A percentile compares a stretch with the other conserved stretches of the same genome.
These are phyloP conservation scores for Cyprinodon brontotheroides DNA, from an alignment of 2,113 vertebrate genomes.

Conservation along the genomic window DNA sequence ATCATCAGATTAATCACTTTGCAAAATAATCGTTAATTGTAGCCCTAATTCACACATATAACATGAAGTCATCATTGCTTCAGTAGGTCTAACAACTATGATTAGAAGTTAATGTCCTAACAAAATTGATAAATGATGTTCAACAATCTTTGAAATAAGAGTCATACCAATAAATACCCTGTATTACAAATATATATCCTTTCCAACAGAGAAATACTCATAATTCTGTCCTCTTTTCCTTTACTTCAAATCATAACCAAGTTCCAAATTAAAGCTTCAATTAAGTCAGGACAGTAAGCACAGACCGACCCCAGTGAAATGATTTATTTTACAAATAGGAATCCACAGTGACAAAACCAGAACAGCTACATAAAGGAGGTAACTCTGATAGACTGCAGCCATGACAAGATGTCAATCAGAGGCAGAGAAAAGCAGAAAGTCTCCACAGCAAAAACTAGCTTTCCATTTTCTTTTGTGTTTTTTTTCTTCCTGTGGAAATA, in stretches of 20 bases:
- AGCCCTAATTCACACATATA: neutral
- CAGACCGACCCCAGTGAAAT: conserved; percentile 79
- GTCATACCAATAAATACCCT: too few relatives aligned
- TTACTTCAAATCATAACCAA: neutral
- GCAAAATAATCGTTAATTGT: too few relatives aligned
- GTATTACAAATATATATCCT: neutral
- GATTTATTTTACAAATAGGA: conserved; percentile 85
- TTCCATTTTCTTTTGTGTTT: neutral
- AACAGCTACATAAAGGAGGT: conserved; percentile 71
- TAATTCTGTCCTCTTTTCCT: neutral
- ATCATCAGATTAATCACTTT: too few relatives aligned
- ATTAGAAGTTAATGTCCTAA: neutral
- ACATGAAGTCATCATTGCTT: neutral
- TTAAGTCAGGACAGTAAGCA: neutral
- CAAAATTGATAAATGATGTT: neutral
- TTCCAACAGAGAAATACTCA: neutral
- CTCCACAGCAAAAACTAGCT: conserved; percentile 14
- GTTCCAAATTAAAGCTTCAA: neutral
- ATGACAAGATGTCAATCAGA: conserved; percentile 59
- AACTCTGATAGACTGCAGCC: conserved; percentile 60
- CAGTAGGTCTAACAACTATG: neutral
- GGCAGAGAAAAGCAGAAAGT: conserved; percentile 24
- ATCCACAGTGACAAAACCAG: conserved; percentile 79
- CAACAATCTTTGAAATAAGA: neutral
- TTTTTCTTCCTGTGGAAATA: conserved; percentile 14